phyloP scores from a whole-genome alignment of 1,140 invertebrate genomes.

The Hypothenemus hampei region DNA sequence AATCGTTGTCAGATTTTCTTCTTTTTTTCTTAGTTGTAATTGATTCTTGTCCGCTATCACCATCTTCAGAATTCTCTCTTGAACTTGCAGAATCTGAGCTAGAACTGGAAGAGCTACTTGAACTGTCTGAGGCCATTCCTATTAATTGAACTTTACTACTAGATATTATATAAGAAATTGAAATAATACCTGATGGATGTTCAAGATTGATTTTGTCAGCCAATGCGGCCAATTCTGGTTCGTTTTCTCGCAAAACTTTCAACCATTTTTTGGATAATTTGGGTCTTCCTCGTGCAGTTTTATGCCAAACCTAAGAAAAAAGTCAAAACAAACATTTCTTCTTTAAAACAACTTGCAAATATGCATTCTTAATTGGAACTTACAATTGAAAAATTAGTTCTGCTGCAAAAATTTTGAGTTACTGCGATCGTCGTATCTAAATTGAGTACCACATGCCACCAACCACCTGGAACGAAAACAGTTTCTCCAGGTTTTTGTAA shows the following conservation, averaged over 20 bases:
- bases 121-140: conserved; percentile 88
- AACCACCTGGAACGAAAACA: conserved; percentile 96
- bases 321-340: background rate
- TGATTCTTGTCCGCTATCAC: conserved; percentile 83
- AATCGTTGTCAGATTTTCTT: conserved; percentile 47
- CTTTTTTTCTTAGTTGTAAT: conserved; percentile 81
- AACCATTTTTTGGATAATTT: conserved; percentile 73
- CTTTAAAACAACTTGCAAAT: background rate
- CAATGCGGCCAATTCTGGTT: conserved; percentile 76
- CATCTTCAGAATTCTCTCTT: conserved; percentile 65
- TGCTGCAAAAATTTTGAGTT: conserved; percentile 96
- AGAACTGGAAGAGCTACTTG: conserved; percentile 83
- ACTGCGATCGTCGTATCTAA: conserved; percentile 93
- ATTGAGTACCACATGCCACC: conserved; percentile 99
- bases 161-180: background rate
- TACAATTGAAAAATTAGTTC: conserved; percentile 86
- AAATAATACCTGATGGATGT: conserved; percentile 60
- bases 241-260: conserved; percentile 56
- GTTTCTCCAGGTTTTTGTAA: conserved; percentile 96
- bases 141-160: too few species aligned
- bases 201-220: conserved; percentile 84
- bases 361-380: background rate
- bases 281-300: conserved; percentile 90
- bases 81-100: conserved; percentile 57
- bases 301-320: conserved; percentile 78